These are phyloP conservation scores for Cosmia pyralina DNA, from an alignment of 2,888 invertebrate species.

Conservation along the genomic window DNA sequence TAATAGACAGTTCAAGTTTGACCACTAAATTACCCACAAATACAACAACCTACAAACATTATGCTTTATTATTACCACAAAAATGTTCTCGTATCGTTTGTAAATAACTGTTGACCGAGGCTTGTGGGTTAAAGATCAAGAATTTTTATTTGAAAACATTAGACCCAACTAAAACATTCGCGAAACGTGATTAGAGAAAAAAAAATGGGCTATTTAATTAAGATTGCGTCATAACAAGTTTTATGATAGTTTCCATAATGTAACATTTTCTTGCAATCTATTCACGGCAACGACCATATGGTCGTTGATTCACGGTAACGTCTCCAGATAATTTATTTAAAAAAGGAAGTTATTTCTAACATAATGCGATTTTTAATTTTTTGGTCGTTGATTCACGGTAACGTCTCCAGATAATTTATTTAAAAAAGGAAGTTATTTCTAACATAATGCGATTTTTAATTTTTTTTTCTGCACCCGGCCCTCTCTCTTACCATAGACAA, in stretches of 20 bases:
- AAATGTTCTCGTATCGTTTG: constrained; percentile 2
- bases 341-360: background rate
- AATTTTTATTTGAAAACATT: constrained; percentile 7
- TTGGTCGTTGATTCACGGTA: background rate
- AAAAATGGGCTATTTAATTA: background rate
- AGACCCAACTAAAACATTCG: constrained; percentile 2
- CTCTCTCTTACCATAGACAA: constrained; percentile 4
- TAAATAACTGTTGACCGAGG: constrained; percentile 11
- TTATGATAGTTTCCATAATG: constrained; percentile 1
- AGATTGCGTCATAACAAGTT: background rate
- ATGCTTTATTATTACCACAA: background rate
- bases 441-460: background rate
- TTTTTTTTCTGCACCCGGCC: background rate
- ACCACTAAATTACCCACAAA: too few species aligned
- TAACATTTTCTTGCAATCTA: background rate
- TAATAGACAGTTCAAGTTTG: too few species aligned
- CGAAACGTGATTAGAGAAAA: background rate
- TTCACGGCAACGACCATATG: too few species aligned
- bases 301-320: too few species aligned
- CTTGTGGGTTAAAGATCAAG: constrained; percentile 29
- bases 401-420: background rate
- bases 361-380: background rate
- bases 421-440: background rate
- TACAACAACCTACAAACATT: too few species aligned
- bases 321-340: background rate